Conservation (phyloP, 1,140 invertebrate genomes). For the Patella vulgata region DNA sequence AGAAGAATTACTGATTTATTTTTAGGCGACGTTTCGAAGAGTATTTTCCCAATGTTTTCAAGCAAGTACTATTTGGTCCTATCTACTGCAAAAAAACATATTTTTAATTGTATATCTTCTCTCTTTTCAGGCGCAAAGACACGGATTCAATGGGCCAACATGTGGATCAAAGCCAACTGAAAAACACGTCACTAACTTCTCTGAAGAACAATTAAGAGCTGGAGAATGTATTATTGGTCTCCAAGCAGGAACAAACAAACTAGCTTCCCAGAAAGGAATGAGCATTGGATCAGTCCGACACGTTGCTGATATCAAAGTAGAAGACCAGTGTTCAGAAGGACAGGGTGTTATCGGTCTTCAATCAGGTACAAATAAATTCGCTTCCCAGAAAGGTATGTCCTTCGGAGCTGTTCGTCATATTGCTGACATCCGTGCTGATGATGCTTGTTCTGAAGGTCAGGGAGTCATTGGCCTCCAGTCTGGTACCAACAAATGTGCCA, state of each 20-base stretch:
- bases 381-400: conserved; percentile 92
- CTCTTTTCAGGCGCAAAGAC: conserved; percentile 56
- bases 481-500: conserved; percentile 84
- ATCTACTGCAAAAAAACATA: too few relatives aligned
- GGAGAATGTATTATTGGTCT: conserved; percentile 91
- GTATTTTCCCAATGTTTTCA: too few relatives aligned
- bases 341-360: conserved; percentile 91
- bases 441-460: conserved; percentile 72
- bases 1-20: too few relatives aligned
- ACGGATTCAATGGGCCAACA: conserved; percentile 51
- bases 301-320: conserved; percentile 60
- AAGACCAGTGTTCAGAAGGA: conserved; percentile 68
- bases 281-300: conserved; percentile 57
- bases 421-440: conserved; percentile 55
- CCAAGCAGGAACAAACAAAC: conserved; percentile 78
- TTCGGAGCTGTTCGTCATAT: conserved; percentile 95
- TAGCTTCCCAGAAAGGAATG: conserved; percentile 68
- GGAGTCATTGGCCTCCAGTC: conserved; percentile 89
- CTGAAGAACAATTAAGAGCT: conserved; percentile 89
- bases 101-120: too few relatives aligned
- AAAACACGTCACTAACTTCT: conserved; percentile 81
- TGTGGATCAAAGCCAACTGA: conserved; percentile 90
- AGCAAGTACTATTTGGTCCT: too few relatives aligned
- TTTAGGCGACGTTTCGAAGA: too few relatives aligned
- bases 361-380: conserved; percentile 91